Evolutionary conservation across 1,140 invertebrate genomes (phyloP), one percentile per base, ranked within the genome.

Genomic region (Aethina tumida): DNA sequence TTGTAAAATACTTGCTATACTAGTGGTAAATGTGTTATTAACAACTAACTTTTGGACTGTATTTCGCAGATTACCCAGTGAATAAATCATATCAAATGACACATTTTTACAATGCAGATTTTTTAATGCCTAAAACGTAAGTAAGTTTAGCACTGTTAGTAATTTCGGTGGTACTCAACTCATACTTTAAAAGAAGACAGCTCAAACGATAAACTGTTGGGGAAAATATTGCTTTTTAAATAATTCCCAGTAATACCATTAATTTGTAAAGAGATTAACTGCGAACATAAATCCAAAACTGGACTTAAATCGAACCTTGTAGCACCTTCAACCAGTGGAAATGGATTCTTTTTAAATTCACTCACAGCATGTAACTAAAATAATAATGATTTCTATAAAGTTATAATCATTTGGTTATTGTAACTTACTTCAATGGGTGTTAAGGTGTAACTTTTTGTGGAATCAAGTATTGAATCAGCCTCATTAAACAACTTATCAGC

Each of bases 261-360:
- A 6, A 94, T 75, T 30, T 71, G 68, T 1, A 92, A 57, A 8
- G 62, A 67, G 12, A 67, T 70, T 5, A 91, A 55, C 50, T 84
- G 77, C 1, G 81, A 82, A 58, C 84, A 84, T 55, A 90, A 87
- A 58, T 96, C 91, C 35, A 96, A 58, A 4, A 95, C 77, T 57
- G 94, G 86, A 49, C 85, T 88, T 42, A 95, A 83, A 62, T 95
- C 86, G 53, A 78, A 79, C 52, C 70, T 68, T 59, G 71, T 74
- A 48, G 76, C 73, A 20, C 58, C 52, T 65, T 83, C 74, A 31
- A 75, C 65, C 2, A 75, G 68, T 12, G 89, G 83, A 60, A 89
- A 86, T 1, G 89, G 83, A 46, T 88, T 73, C 59, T 86, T 86
- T 6, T 93, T 69, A 49, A 90, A 70, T 61, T 91, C 80, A 53